Percentiles rank a stretch among this genome's conserved stretches.
phyloP scores from a whole-genome alignment of 1,140 invertebrate species.

The Nephotettix cincticeps region DNA sequence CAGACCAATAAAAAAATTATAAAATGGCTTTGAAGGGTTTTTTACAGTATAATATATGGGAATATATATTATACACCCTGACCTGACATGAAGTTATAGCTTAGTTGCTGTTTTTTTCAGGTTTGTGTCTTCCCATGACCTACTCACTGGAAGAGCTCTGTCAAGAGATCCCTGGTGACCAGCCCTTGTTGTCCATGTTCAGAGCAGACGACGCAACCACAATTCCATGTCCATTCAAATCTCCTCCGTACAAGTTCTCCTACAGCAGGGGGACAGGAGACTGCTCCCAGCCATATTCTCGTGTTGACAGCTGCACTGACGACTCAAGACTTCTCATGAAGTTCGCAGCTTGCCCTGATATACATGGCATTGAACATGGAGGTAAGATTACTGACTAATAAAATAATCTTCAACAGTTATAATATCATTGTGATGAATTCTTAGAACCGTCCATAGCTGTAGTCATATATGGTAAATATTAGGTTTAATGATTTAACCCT shows the following conservation, averaged over 20 bases:
- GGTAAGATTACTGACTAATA: too few species aligned
- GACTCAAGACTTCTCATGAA: constrained; percentile 75
- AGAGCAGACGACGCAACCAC: constrained; percentile 69
- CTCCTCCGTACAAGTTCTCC: constrained; percentile 70
- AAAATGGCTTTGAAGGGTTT: too few species aligned
- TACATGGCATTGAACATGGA: constrained; percentile 66
- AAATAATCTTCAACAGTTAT: too few species aligned
- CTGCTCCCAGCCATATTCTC: constrained; percentile 68
- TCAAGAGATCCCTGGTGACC: constrained; percentile 83
- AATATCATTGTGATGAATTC: too few species aligned
- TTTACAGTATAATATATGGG: too few species aligned
- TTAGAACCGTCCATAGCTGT: too few species aligned
- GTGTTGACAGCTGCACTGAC: constrained; percentile 79
- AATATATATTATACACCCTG: too few species aligned
- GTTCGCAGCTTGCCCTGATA: constrained; percentile 90
- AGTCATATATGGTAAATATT: too few species aligned
- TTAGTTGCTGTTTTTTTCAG: too few species aligned
- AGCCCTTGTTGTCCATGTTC: constrained; percentile 84
- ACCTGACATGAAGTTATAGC: too few species aligned
- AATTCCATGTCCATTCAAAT: constrained; percentile 72
- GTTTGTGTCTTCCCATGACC: constrained; percentile 13
- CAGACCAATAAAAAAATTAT: too few species aligned
- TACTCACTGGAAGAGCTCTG: constrained; percentile 68
- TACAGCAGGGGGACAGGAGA: constrained; percentile 75
- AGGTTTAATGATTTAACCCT: too few species aligned